Percentiles rank a stretch among this genome's conserved stretches.
Conservation (phyloP, 2,888 invertebrate species). For the Noctua comes region DNA sequence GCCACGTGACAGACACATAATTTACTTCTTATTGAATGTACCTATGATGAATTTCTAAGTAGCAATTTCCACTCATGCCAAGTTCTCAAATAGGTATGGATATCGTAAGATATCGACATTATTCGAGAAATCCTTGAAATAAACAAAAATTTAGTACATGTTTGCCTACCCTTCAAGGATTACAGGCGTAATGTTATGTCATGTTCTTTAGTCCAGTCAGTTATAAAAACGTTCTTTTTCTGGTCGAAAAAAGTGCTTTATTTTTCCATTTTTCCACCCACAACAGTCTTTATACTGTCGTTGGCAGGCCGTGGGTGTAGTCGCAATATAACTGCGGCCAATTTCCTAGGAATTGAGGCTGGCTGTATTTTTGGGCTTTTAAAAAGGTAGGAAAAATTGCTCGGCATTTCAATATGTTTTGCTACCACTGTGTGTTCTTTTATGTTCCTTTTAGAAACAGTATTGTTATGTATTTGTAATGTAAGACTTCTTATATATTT, state of each 20-base stretch:
- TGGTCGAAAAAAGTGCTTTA: conserved; percentile 1
- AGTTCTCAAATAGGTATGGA: not conserved
- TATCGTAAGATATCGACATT: no score
- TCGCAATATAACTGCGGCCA: conserved; percentile 28
- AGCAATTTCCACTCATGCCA: not conserved
- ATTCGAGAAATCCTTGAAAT: not conserved
- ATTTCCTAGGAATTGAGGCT: conserved; percentile 33
- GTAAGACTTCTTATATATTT: not conserved
- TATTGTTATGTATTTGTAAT: not conserved
- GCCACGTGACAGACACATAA: not conserved
- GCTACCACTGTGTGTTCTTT: not conserved
- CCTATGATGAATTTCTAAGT: not conserved
- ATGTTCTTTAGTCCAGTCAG: not conserved
- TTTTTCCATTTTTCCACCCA: conserved; percentile 28
- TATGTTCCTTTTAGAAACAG: not conserved
- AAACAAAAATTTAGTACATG: not conserved
- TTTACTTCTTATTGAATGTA: no score
- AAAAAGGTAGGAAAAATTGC: conserved; percentile 26
- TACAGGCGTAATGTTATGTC: not conserved
- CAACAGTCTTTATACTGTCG: conserved; percentile 18
- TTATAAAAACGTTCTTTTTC: conserved; percentile 18
- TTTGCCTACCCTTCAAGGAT: not conserved
- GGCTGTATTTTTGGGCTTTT: conserved; percentile 9
- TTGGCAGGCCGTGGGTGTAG: conserved; percentile 17
- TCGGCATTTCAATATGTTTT: not conserved